These are phyloP conservation scores for Pseudorhombus dupliciocellatus DNA, from an alignment of 2,113 vertebrate genomes.

Conservation along the genomic window DNA sequence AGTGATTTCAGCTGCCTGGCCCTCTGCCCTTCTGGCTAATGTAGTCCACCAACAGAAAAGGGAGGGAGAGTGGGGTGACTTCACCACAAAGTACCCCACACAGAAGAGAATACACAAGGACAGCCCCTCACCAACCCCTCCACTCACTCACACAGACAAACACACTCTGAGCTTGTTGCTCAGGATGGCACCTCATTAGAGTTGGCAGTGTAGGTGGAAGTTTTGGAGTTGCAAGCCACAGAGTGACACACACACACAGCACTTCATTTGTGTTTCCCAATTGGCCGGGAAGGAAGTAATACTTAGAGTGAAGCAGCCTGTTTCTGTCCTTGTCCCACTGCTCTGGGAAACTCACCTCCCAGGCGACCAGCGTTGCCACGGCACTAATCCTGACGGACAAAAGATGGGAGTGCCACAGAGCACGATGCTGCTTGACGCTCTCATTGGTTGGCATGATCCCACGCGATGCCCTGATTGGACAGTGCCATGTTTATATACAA, in stretches of 20 bases:
- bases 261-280: constrained; percentile 47
- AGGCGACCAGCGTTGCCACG: constrained; percentile 77
- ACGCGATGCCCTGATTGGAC: constrained; percentile 72
- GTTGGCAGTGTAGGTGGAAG: constrained; percentile 65
- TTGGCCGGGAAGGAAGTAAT: constrained; percentile 63
- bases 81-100: constrained; percentile 58
- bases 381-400: constrained; percentile 80
- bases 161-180: constrained; percentile 66
- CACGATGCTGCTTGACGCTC: constrained; percentile 58
- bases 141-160: constrained; percentile 70
- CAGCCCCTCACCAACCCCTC: constrained; percentile 62
- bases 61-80: constrained; percentile 74
- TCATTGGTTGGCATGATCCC: constrained; percentile 73
- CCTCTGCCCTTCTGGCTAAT: constrained; percentile 66
- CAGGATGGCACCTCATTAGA: constrained; percentile 67
- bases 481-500: constrained; percentile 74
- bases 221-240: constrained; percentile 47
- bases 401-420: constrained; percentile 74
- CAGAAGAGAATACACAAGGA: constrained; percentile 61
- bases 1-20: constrained; percentile 73
- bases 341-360: constrained; percentile 78
- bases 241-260: constrained; percentile 45
- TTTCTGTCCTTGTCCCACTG: constrained; percentile 63
- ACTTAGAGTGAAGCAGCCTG: constrained; percentile 61
- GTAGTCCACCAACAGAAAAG: constrained; percentile 63